Evolutionary conservation across 2,888 invertebrate species (phyloP), one percentile per base, ranked within the genome.

Genomic region (Drosophila peninsularis): DNA sequence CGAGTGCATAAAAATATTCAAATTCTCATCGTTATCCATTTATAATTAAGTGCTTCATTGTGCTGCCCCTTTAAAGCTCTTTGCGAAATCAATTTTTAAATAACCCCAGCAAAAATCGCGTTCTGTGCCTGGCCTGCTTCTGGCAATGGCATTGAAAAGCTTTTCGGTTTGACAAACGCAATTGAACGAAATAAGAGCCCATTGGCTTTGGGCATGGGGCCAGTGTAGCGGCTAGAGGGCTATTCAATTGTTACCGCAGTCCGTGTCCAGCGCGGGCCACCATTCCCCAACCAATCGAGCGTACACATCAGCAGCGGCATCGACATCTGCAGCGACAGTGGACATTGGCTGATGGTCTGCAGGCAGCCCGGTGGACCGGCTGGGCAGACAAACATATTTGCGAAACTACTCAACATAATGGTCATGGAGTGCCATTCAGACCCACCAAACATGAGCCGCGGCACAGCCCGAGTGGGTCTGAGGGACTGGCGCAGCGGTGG

Each of bases 351-450:
- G 41, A 17, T 49, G n/a, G 60, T 36, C 42, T 42, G 62, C 10
- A 17, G 53, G 10, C 27, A 13, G 47, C 21, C 47, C 36, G 36
- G 9, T 52, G n/a, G 58, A 37, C 54, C 34, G 34, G 24, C 69
- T 47, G 60, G 55, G 45, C 63, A 78, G 61, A 65, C 78, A 86
- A 86, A 80, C 78, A 88, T 84, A 88, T 78, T 78, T 80, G 89
- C 66, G 68, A 84, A 88, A 88, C 89, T 84, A 84, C 83, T 84
- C 83, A 84, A 70, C 83, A 84, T 84, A 84, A 84, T 84, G 83
- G 84, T 82, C 85, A 72, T 83, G 71, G 85, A 83, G 88, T 87
- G 82, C 76, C 78, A 84, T 84, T 84, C 87, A 84, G 78, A 86
- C 64, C 83, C 88, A 88, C 67, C 88, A 75, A 75, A 80, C 77